Conservation (phyloP, 2,113 vertebrate genomes). For the Sturnira hondurensis region DNA sequence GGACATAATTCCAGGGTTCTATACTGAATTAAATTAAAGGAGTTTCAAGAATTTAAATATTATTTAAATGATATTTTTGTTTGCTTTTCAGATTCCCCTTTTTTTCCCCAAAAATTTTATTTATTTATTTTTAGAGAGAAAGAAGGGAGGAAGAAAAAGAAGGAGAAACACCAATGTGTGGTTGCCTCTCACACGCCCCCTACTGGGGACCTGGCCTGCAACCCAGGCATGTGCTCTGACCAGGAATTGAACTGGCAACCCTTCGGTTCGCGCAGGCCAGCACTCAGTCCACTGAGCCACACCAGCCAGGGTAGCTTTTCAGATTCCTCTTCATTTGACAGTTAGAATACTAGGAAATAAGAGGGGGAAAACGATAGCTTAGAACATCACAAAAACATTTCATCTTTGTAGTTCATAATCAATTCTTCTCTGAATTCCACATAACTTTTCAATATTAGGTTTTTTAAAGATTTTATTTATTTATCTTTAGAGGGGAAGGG, state of each 20-base stretch:
- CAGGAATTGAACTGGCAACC: too few relatives aligned
- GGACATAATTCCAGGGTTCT: not conserved
- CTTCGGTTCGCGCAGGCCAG: too few relatives aligned
- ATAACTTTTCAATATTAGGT: not conserved
- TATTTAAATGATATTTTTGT: not conserved
- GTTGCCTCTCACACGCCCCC: too few relatives aligned
- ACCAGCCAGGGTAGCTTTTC: not conserved
- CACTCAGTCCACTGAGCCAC: too few relatives aligned
- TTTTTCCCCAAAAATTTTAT: not conserved
- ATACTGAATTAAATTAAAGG: not conserved
- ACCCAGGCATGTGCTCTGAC: too few relatives aligned
- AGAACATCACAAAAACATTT: not conserved
- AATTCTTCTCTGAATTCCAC: not conserved
- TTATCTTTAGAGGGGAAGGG: too few relatives aligned
- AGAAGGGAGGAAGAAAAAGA: too few relatives aligned
- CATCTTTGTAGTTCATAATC: not conserved
- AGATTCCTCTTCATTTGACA: not conserved
- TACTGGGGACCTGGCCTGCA: too few relatives aligned
- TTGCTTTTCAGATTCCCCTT: not conserved
- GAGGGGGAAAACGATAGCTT: not conserved
- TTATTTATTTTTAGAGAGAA: too few relatives aligned
- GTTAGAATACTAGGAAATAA: not conserved
- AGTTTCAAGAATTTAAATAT: not conserved
- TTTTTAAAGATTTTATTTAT: too few relatives aligned
- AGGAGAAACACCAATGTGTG: too few relatives aligned